Evolutionary conservation across 2,888 invertebrate genomes (phyloP).

Genomic region (Aleiodes alternator): DNA sequence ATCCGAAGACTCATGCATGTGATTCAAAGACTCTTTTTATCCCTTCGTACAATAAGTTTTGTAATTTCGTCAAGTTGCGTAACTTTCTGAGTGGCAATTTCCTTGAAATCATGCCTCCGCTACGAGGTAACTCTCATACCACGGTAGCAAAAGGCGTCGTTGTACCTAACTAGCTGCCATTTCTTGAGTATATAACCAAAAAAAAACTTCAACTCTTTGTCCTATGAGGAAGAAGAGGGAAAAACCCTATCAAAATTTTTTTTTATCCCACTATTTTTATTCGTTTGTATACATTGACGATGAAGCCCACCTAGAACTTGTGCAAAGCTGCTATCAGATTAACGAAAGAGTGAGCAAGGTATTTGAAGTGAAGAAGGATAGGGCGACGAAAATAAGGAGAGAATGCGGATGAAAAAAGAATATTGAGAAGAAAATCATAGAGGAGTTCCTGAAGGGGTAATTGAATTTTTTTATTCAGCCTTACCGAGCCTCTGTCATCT

Average conservation of each 20-base stretch:
- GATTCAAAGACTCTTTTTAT: slow-evolving; percentile 53
- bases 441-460: not conserved
- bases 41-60: slow-evolving; percentile 58
- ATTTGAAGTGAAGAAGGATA: not conserved
- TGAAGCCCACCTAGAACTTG: not conserved
- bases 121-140: slow-evolving; percentile 25
- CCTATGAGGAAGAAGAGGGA: not conserved
- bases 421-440: not conserved
- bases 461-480: slow-evolving; percentile 5
- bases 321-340: slow-evolving; percentile 1
- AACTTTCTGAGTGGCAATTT: slow-evolving; percentile 63
- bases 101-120: slow-evolving; percentile 39
- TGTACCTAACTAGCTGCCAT: slow-evolving; percentile 13
- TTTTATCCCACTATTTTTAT: not conserved
- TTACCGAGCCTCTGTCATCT: not conserved
- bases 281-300: not conserved
- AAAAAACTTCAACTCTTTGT: slow-evolving; percentile 20
- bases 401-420: not conserved
- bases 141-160: slow-evolving; percentile 3
- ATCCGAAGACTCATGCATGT: not conserved
- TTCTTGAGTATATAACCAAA: not conserved
- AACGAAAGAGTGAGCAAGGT: not conserved
- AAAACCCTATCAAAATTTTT: slow-evolving; percentile 20
- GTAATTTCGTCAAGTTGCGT: slow-evolving; percentile 60
- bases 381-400: not conserved